Conservation (phyloP, 1,140 invertebrate species). For the Muscidifurax raptorellus region DNA sequence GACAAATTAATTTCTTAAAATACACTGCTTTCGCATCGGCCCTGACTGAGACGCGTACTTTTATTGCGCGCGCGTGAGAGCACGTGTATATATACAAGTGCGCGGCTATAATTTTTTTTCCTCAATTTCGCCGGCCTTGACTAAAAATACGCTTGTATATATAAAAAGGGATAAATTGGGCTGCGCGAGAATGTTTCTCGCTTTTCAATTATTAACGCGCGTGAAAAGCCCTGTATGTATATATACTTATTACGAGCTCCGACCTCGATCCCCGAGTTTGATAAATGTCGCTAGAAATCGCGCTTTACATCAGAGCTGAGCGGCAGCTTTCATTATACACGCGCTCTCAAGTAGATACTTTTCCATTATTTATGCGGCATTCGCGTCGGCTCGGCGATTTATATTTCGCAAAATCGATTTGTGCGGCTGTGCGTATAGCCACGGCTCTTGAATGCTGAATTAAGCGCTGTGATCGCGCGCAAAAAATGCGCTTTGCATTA, state of each 20-base stretch:
- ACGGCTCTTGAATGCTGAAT: background rate
- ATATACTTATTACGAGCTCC: no score
- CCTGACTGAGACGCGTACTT: conserved; percentile 54
- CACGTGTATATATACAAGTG: background rate
- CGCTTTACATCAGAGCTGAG: background rate
- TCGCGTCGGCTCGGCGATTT: background rate
- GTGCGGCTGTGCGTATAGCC: no score
- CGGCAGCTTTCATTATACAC: background rate
- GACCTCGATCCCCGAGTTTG: background rate
- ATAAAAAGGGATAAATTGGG: background rate
- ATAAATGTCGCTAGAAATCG: conserved; percentile 20
- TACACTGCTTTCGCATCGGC: conserved; percentile 56
- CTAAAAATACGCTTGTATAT: conserved; percentile 19
- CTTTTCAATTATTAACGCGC: background rate
- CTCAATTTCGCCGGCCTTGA: conserved; percentile 33
- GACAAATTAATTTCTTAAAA: conserved; percentile 70
- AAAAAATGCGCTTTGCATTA: background rate
- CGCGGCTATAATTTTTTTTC: background rate
- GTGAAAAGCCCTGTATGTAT: background rate
- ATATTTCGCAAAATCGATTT: background rate
- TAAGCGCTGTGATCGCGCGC: background rate
- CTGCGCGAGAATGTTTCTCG: background rate
- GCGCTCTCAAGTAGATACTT: conserved; percentile 9
- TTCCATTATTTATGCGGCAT: background rate
- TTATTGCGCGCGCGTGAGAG: conserved; percentile 55